Percentiles rank a stretch among this genome's conserved stretches.
phyloP scores from a whole-genome alignment of 2,797 vertebrate species.

The Falco berigora region DNA sequence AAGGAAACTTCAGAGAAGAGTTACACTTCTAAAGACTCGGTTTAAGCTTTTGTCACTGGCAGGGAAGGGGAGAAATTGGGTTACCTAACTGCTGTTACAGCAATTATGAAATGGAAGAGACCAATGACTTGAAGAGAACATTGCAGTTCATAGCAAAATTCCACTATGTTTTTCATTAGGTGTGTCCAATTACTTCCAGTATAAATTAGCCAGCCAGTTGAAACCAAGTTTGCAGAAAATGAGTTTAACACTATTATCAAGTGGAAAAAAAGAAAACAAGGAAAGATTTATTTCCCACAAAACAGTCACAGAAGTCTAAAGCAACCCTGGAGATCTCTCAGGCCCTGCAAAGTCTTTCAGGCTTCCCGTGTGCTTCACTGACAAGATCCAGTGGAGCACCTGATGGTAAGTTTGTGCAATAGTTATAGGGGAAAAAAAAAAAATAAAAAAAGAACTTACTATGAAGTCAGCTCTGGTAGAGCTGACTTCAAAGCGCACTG shows the following conservation, averaged over 20 bases:
- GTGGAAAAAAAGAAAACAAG: background rate
- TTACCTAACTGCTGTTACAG: background rate
- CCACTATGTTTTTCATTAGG: slow-evolving; percentile 7
- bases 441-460: background rate
- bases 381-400: background rate
- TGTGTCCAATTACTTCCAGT: slow-evolving; percentile 56
- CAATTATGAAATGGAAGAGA: slow-evolving; percentile 8
- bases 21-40: background rate
- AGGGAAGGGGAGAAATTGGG: background rate
- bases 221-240: slow-evolving; percentile 14
- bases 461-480: background rate
- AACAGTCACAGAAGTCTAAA: background rate
- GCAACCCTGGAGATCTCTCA: background rate
- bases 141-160: slow-evolving; percentile 28
- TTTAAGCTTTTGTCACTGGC: background rate
- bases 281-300: background rate
- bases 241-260: background rate
- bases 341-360: background rate
- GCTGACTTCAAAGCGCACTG: background rate
- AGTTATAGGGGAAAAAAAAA: background rate
- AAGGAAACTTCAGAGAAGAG: background rate
- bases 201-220: slow-evolving; percentile 5
- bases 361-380: background rate
- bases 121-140: slow-evolving; percentile 8
- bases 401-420: background rate